Base-by-base conservation (phyloP, 2,113 vertebrate genomes). In the Limanda limanda region DNA sequence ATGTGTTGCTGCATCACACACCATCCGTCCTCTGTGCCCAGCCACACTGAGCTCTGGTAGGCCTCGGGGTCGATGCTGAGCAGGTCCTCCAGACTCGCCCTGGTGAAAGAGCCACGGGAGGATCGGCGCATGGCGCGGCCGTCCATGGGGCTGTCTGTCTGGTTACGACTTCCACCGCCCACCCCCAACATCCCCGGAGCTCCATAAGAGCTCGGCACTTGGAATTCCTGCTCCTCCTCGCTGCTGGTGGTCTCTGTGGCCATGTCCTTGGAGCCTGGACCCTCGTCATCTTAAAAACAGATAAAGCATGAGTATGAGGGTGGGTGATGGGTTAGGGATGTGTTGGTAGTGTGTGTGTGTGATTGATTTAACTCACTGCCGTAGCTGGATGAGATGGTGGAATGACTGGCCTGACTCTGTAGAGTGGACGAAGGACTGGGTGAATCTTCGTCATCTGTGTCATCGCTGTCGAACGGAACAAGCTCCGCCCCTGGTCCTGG, bases 21-120 rank as follows among this genome's bases (percentile, higher is more conserved):
- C 98, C 98, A 99, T 89, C 98, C 98, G 0, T 99, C 98, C 91
- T 99, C 98, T 0, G 98, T 99, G 80, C 98, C 98, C 78, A 99
- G 92, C 98, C 98, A 99, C 94, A 99, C 96, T 1, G 98, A 99
- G 92, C 97, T 98, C 93, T 99, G 97, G 48, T 97, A 96, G 81
- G 97, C 98, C 77, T 99, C 98, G 0, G 97, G 97, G 89, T 98
- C 97, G 0, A 97, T 94, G 54, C 95, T 99, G 79, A 99, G 95
- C 68, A 99, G 95, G 84, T 99, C 97, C 80, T 99, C 98, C 1
- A 99, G 94, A 88, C 98, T 99, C 71, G 96, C 97, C 2, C 96
- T 92, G 37, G 97, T 98, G 91, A 98, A 99, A 23, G 98, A 99
- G 18, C 98, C 96, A 0, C 95, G 94, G 83, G 97, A 98, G 65